phyloP scores from a whole-genome alignment of 2,888 invertebrate genomes.

The Acrobasis repandana region DNA sequence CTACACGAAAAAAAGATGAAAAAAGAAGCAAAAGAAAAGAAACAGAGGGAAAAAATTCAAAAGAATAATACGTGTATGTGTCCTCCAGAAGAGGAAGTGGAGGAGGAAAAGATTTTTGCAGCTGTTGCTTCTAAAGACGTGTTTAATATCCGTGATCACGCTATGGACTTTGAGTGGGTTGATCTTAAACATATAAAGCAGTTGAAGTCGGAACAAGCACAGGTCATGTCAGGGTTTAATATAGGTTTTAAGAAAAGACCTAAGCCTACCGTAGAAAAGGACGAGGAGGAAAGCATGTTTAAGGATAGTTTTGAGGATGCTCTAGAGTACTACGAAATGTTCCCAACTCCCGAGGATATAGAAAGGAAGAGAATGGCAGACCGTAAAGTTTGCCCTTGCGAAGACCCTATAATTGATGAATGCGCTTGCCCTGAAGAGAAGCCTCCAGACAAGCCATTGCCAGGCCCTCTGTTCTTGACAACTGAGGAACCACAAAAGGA shows the following conservation, averaged over 20 bases:
- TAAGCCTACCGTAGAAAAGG: conserved; percentile 33
- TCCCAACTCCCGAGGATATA: conserved; percentile 25
- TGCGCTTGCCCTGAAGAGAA: not conserved
- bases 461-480: not conserved
- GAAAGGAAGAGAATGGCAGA: conserved; percentile 2
- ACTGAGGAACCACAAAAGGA: not conserved
- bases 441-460: not conserved
- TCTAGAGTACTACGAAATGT: conserved; percentile 38
- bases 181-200: conserved; percentile 37
- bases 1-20: not conserved
- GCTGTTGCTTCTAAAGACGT: not conserved
- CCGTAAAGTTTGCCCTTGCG: conserved; percentile 11
- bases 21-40: conserved; percentile 23
- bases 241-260: conserved; percentile 27
- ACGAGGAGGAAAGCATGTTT: conserved; percentile 36
- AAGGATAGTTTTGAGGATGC: conserved; percentile 47
- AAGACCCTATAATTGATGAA: conserved; percentile 1
- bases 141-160: conserved; percentile 20
- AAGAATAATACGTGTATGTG: conserved; percentile 40
- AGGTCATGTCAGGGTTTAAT: conserved; percentile 54
- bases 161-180: conserved; percentile 24
- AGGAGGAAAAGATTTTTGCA: not conserved
- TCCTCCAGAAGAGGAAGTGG: conserved; percentile 30
- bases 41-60: conserved; percentile 32
- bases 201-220: conserved; percentile 48